Evolutionary conservation across 2,113 vertebrate genomes (phyloP).

Genomic region (Tapirus terrestris): DNA sequence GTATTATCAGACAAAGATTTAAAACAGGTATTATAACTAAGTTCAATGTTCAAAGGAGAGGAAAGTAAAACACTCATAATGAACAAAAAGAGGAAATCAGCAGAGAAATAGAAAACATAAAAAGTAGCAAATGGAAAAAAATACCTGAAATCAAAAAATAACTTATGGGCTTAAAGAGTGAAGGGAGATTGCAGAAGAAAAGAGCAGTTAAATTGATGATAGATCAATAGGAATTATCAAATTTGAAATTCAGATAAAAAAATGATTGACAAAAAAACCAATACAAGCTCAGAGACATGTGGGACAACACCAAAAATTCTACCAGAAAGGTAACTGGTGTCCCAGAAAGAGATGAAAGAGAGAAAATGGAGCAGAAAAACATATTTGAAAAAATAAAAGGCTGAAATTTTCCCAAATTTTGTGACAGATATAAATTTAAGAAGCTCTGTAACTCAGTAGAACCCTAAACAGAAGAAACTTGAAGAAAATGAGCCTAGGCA

Average conservation of each 20-base stretch:
- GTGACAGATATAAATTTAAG: not conserved
- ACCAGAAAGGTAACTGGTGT: not conserved
- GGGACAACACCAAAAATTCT: not conserved
- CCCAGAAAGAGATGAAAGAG: not conserved
- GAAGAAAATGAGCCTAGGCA: not conserved
- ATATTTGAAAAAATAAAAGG: not conserved
- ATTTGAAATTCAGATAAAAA: not conserved
- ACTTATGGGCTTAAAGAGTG: not conserved
- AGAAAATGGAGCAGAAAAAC: not conserved
- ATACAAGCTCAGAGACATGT: not conserved
- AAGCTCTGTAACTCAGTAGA: not conserved
- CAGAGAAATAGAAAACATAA: not conserved
- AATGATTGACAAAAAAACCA: not conserved
- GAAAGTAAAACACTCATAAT: not conserved
- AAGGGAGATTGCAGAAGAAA: not conserved
- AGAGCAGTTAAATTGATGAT: not conserved
- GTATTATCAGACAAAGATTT: not conserved
- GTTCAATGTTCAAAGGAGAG: not conserved
- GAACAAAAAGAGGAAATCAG: slow-evolving; percentile 1
- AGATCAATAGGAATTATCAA: not conserved
- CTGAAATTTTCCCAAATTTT: not conserved
- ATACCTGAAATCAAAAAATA: not conserved
- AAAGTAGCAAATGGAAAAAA: not conserved
- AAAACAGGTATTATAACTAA: not conserved
- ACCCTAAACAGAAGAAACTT: not conserved